These are phyloP conservation scores for Noctilio leporinus DNA, from an alignment of 2,113 vertebrate species.

Conservation along the genomic window DNA sequence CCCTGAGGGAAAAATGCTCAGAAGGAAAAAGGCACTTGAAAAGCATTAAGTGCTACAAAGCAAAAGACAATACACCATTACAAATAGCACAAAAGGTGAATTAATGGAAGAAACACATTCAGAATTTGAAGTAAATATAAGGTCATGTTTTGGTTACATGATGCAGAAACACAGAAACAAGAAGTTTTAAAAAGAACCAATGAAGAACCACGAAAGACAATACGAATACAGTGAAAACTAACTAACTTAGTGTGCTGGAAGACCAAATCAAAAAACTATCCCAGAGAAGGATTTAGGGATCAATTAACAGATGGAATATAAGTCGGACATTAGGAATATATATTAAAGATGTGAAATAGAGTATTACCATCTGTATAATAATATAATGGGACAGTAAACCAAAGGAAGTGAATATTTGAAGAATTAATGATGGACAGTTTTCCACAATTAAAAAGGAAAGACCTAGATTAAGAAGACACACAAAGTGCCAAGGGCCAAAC, in stretches of 20 bases:
- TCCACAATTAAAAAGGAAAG: background rate
- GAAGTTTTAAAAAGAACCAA: background rate
- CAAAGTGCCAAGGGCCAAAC: background rate
- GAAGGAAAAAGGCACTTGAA: background rate
- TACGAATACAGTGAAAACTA: background rate
- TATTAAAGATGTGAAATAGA: background rate
- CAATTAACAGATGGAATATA: background rate
- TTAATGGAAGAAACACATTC: background rate
- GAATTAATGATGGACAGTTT: background rate
- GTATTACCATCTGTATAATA: background rate
- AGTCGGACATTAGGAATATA: background rate
- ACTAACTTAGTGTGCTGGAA: background rate
- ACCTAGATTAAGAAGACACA: background rate
- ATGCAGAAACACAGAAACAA: background rate
- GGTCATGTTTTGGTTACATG: background rate
- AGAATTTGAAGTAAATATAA: conserved; percentile 3
- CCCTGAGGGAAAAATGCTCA: background rate
- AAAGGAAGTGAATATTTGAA: conserved; percentile 2
- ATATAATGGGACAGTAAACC: background rate
- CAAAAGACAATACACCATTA: background rate
- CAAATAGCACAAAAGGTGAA: background rate
- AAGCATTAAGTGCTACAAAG: background rate
- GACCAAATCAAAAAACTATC: background rate
- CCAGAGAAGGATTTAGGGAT: background rate
- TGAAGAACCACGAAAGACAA: background rate